Evolutionary conservation across 2,113 vertebrate species (phyloP).

Genomic region (Todiramphus chloris): DNA sequence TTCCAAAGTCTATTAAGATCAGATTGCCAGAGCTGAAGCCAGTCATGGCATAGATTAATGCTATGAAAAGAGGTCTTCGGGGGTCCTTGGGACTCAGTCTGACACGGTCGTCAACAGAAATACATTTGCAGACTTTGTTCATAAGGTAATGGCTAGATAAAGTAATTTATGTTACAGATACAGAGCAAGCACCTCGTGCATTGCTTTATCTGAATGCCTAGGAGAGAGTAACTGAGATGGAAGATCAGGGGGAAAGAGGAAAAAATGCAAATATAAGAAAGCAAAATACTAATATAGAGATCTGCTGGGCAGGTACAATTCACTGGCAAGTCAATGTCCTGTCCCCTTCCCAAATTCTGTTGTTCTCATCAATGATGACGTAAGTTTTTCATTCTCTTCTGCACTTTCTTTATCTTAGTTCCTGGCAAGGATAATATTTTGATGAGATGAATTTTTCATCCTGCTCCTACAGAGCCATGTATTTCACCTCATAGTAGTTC

Average conservation of each 20-base stretch:
- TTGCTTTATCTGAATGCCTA: not conserved
- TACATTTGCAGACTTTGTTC: not conserved
- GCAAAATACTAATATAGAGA: not conserved
- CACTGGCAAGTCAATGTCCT: not conserved
- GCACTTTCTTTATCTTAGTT: not conserved
- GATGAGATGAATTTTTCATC: not conserved
- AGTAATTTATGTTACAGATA: not conserved
- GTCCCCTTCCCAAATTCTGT: not conserved
- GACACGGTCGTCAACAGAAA: not conserved
- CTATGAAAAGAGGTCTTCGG: not conserved
- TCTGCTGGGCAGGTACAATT: not conserved
- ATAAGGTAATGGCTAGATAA: not conserved
- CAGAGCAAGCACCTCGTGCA: not conserved
- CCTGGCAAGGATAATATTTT: not conserved
- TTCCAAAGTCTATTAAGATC: not conserved
- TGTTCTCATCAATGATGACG: not conserved
- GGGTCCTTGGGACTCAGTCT: not conserved
- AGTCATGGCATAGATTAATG: not conserved
- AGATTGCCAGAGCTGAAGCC: not conserved
- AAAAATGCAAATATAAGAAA: not conserved
- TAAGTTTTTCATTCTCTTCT: not conserved
- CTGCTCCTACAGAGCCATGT: not conserved
- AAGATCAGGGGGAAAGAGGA: rapidly evolving
- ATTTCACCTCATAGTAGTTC: not conserved
- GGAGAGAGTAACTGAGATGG: not conserved